Evolutionary conservation across 2,888 invertebrate genomes (phyloP).

Genomic region (Phortica okadai): DNA sequence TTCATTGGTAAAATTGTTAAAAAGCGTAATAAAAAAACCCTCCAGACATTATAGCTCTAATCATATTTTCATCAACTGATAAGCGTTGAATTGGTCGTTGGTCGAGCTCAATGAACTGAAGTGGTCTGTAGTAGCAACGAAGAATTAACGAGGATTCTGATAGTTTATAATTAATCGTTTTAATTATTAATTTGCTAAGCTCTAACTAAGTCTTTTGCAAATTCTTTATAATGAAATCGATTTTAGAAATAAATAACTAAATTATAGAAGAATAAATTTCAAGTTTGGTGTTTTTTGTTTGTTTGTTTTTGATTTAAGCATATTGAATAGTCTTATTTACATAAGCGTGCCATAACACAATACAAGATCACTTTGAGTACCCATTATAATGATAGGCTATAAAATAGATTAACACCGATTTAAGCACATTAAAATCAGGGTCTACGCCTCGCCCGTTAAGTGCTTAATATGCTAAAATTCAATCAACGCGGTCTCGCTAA

Average conservation of each 20-base stretch:
- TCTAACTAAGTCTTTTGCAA: no score
- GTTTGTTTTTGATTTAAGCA: neutral
- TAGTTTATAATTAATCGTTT: no score
- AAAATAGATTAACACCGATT: conserved; percentile 21
- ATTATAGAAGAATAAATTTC: no score
- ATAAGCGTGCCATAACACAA: conserved; percentile 27
- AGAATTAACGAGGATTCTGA: no score
- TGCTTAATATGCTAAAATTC: conserved; percentile 55
- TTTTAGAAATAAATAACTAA: no score
- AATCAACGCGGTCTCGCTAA: conserved; percentile 62
- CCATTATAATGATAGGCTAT: neutral
- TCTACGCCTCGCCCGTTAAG: conserved; percentile 46
- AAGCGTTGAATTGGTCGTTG: no score
- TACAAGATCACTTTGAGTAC: neutral
- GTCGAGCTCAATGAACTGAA: neutral
- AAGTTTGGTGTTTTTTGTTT: no score
- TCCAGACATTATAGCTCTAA: no score
- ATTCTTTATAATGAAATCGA: no score
- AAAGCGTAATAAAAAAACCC: neutral
- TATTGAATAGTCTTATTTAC: conserved; percentile 30
- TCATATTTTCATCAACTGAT: no score
- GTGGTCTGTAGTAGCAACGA: no score
- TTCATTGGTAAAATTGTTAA: neutral
- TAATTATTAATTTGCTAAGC: no score
- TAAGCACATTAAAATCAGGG: neutral